Conservation (phyloP, 2,888 invertebrate genomes). For the Neoitamus cyanurus region DNA sequence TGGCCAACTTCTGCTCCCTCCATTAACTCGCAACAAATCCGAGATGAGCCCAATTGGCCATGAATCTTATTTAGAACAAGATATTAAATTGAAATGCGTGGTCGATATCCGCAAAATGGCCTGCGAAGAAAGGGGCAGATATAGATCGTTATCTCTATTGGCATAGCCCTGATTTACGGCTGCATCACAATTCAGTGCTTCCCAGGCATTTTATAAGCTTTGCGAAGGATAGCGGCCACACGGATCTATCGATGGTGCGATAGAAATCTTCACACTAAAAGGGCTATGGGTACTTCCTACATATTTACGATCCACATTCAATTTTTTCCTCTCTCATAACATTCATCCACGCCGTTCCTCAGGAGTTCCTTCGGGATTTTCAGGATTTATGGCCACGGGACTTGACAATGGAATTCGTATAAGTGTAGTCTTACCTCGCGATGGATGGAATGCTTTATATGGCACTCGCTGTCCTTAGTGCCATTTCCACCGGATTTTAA, state of each 20-base stretch:
- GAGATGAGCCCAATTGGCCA: conserved; percentile 9
- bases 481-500: background rate
- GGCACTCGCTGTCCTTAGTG: background rate
- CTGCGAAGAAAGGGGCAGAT: background rate
- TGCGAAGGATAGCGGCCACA: conserved; percentile 10
- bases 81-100: conserved; percentile 42
- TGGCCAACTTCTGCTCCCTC: background rate
- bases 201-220: background rate
- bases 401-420: conserved; percentile 47
- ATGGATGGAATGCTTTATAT: background rate
- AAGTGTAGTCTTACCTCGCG: background rate
- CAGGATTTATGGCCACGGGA: conserved; percentile 49
- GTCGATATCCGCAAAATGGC: background rate
- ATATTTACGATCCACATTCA: conserved; percentile 43
- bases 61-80: conserved; percentile 22
- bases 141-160: conserved; percentile 36
- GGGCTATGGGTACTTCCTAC: background rate
- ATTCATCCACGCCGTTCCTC: conserved; percentile 13
- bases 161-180: conserved; percentile 27
- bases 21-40: conserved; percentile 13
- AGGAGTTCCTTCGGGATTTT: conserved; percentile 48
- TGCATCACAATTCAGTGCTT: conserved; percentile 27
- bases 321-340: conserved; percentile 26
- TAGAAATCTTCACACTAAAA: background rate
- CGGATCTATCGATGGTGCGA: background rate